These are phyloP conservation scores for Phania funesta DNA, from an alignment of 2,888 invertebrate genomes.

Conservation along the genomic window DNA sequence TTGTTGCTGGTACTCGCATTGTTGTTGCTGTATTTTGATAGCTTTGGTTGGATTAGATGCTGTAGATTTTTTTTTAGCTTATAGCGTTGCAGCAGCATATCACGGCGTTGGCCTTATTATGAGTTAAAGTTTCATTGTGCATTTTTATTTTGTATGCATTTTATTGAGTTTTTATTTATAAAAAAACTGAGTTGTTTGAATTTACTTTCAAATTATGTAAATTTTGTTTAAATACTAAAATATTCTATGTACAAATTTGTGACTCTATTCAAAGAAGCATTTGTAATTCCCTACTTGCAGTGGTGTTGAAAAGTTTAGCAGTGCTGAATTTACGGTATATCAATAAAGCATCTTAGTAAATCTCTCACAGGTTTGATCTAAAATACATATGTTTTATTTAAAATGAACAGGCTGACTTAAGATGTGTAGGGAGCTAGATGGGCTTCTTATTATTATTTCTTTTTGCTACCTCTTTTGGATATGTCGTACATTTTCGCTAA, in stretches of 20 bases:
- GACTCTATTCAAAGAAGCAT: background rate
- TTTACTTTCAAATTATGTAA: constrained; percentile 41
- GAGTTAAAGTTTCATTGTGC: constrained; percentile 12
- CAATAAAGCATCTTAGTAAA: no score
- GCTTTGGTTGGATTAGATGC: constrained; percentile 37
- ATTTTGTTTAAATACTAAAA: background rate
- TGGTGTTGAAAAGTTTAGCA: background rate
- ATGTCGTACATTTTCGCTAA: no score
- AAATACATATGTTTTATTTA: no score
- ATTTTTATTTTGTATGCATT: background rate
- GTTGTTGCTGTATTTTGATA: constrained; percentile 7
- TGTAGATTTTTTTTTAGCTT: constrained; percentile 14
- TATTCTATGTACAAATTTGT: background rate
- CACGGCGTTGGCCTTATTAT: constrained; percentile 7
- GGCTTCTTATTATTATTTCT: no score
- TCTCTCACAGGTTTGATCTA: no score
- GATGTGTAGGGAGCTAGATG: no score
- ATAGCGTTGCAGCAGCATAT: constrained; percentile 8
- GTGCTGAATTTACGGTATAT: background rate
- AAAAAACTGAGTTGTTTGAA: constrained; percentile 2
- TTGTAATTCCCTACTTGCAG: background rate
- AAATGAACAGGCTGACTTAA: no score
- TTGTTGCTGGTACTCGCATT: background rate
- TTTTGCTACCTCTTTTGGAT: no score
- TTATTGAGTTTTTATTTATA: constrained; percentile 19